These are phyloP conservation scores for Entelurus aequoreus DNA, from an alignment of 2,113 vertebrate species.

Conservation along the genomic window DNA sequence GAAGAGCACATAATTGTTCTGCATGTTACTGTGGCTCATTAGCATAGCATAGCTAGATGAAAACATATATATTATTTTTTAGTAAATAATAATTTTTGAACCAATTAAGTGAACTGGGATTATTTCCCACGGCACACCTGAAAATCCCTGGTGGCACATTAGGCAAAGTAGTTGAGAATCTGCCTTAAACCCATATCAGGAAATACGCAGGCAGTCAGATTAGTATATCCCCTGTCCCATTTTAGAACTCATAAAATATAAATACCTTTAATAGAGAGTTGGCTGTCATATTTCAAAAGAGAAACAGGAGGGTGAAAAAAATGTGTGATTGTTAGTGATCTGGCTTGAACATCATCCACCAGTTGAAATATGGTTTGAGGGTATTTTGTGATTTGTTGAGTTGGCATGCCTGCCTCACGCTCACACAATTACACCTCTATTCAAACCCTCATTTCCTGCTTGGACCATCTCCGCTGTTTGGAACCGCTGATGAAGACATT, in stretches of 20 bases:
- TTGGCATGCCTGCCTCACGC: slow-evolving; percentile 13
- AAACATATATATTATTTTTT: too few species aligned
- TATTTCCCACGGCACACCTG: too few species aligned
- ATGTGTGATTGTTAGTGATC: neutral
- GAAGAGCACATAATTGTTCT: too few species aligned
- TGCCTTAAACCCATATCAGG: too few species aligned
- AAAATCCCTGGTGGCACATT: too few species aligned
- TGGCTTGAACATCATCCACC: slow-evolving; percentile 18
- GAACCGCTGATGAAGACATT: neutral
- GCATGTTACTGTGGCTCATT: too few species aligned
- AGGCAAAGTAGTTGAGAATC: too few species aligned
- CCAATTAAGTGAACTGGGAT: too few species aligned
- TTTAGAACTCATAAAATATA: slow-evolving; percentile 45
- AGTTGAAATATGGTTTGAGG: neutral
- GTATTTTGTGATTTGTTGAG: neutral
- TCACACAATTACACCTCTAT: slow-evolving; percentile 14
- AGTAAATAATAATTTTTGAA: too few species aligned
- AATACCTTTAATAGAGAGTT: slow-evolving; percentile 42
- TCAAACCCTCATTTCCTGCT: slow-evolving; percentile 4
- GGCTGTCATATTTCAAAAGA: slow-evolving; percentile 40
- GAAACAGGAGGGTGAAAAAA: slow-evolving; percentile 8
- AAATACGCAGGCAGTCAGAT: neutral
- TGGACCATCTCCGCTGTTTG: neutral
- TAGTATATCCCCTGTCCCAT: slow-evolving; percentile 7
- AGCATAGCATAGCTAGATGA: too few species aligned